Evolutionary conservation across 2,113 vertebrate genomes (phyloP), one percentile per base, ranked within the genome.

Genomic region (Salminus brasiliensis): DNA sequence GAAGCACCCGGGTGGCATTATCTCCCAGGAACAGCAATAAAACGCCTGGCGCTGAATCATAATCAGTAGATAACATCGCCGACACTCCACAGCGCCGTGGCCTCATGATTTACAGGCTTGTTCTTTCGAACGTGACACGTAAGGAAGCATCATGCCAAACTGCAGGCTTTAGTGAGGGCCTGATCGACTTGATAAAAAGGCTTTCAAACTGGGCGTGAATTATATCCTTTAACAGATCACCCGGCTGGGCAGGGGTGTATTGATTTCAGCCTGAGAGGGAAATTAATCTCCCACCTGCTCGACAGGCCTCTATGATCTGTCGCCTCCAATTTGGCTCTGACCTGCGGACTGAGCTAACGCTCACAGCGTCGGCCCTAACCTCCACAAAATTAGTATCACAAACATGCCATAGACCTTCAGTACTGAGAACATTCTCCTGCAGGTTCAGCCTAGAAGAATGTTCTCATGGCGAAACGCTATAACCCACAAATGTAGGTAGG

Each of bases 261-360:
- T 63, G 83, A 84, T 82, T 60, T 49, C 27, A 81, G 70, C 32
- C 75, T 27, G 32, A 23, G 41, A 74, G 75, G 47, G 71, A 73
- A 82, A 81, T 82, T 76, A 82, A 82, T 79, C 80, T 79, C 79
- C 72, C 63, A 70, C 52, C 49, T 72, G 72, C 76, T 57, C 39
- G 53, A 63, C 66, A 67, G 45, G 68, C 45, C 36, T 74, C 25
- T 66, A 57, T 65, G 67, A 72, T 85, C 72, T 62, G 68, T 82
- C 83, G 72, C 62, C 39, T 62, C 43, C 60, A 65, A 63, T 59
- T 74, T 75, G 39, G 23, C 29, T 71, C 45, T 47, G 57, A 43
- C 30, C 23, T 34, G 43, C 29, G 59, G 57, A 66, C 62, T 66
- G 62, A 39, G 47, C 55, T 69, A 41, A 65, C 3, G 6, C 55